Evolutionary conservation across 2,888 invertebrate species (phyloP), one percentile per base, ranked within the genome.

Genomic region (Apodemia duryi): DNA sequence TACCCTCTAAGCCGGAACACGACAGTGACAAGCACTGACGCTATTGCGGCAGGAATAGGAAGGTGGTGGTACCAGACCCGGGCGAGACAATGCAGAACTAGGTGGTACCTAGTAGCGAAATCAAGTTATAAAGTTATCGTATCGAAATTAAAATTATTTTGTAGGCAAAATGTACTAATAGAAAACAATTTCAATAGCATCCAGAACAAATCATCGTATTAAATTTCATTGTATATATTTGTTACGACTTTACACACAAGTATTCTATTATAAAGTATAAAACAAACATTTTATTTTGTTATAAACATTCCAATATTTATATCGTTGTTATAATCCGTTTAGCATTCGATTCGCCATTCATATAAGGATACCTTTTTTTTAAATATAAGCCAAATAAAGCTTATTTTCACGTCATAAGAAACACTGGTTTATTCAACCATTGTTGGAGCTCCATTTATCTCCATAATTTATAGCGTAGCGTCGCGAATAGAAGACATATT

Each of bases 381-480:
- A 51, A 51, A 51, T 51, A 35, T n/a, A 60, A 35, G 13, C 35
- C 57, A 60, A 83, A 88, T 85, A 86, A 86, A 81, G 84, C 79
- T 80, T 85, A 85, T 84, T 86, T 86, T 85, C 78, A 80, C 83
- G 80, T 83, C 86, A 84, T 83, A 84, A 88, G 88, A 83, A 87
- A 84, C 78, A 74, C 78, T 80, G 84, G 88, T 85, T 87, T 89
- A 88, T 90, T 88, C 84, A 84, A 72, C 88, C 87, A 88, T 91
- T 91, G 90, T 91, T 87, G 83, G 80, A 73, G 77, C 73, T 80
- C 87, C 88, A 90, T 91, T 90, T 91, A 91, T 91, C 89, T 90
- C 83, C 81, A 80, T 84, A 86, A 91, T 91, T 91, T 91, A 91
- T 89, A 86, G 85, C 78, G 78, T 78, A 84, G 81, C 85, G 85